Conservation (phyloP, 2,113 vertebrate species). For the Mirza zaza region DNA sequence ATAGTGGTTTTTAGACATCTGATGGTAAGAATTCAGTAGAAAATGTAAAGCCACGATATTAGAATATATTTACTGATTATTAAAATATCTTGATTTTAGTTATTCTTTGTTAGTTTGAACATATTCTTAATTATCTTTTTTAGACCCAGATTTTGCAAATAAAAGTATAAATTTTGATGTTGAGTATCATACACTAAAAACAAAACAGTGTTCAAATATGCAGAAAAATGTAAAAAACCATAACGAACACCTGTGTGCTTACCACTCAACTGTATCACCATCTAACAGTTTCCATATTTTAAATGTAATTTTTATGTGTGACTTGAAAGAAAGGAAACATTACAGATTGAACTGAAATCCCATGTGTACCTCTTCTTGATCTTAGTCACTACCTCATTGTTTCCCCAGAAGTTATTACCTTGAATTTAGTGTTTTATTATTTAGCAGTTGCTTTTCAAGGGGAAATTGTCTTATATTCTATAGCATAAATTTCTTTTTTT, state of each 20-base stretch:
- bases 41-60: neutral
- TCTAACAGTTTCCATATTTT: neutral
- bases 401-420: neutral
- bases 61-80: neutral
- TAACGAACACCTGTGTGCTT: neutral
- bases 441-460: neutral
- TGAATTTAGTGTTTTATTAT: neutral
- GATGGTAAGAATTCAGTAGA: neutral
- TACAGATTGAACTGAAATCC: neutral
- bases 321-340: neutral
- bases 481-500: neutral
- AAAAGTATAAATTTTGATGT: neutral
- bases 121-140: neutral
- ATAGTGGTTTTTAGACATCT: neutral
- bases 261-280: neutral
- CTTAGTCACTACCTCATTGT: neutral
- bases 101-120: neutral
- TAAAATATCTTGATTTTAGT: neutral
- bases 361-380: neutral
- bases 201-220: neutral
- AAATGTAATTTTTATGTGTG: neutral
- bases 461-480: neutral
- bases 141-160: constrained; percentile 3
- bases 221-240: neutral
- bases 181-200: neutral